Evolutionary conservation across 2,888 invertebrate species (phyloP).

Genomic region (Mellilla xanthometata): DNA sequence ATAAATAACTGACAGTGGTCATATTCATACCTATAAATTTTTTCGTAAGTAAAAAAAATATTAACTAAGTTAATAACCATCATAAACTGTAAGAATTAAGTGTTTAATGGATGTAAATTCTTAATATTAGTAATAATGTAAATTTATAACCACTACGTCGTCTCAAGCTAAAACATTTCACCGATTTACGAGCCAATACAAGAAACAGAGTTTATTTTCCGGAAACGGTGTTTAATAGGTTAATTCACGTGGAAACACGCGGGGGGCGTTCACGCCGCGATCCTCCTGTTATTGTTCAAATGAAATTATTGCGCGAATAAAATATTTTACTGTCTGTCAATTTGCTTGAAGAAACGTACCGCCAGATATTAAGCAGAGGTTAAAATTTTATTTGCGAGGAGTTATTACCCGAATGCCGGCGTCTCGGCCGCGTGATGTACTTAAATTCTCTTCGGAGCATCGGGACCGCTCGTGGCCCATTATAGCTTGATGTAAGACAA

Average conservation of each 20-base stretch:
- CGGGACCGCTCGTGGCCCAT: constrained; percentile 58
- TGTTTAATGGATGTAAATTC: too few species aligned
- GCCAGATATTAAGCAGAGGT: constrained; percentile 78
- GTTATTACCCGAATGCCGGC: constrained; percentile 59
- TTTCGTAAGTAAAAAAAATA: too few species aligned
- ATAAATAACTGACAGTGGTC: too few species aligned
- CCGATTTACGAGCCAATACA: constrained; percentile 57
- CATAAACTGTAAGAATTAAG: too few species aligned
- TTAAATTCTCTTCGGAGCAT: constrained; percentile 59
- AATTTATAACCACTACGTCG: too few species aligned
- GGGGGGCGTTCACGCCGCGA: constrained; percentile 45
- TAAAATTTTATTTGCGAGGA: constrained; percentile 77
- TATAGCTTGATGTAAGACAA: constrained; percentile 69
- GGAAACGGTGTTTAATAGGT: constrained; percentile 72
- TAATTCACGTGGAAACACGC: constrained; percentile 76
- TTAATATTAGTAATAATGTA: too few species aligned
- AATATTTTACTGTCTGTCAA: constrained; percentile 82
- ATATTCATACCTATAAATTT: too few species aligned
- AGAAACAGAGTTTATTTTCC: constrained; percentile 64
- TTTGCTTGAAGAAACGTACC: constrained; percentile 67
- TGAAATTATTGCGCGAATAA: constrained; percentile 78
- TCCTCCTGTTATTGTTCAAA: constrained; percentile 76
- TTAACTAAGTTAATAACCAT: too few species aligned
- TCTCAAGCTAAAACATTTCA: constrained; percentile 32
- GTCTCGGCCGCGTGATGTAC: constrained; percentile 48